Percentiles rank a stretch among this genome's conserved stretches.
These are phyloP conservation scores for Mus spretus DNA, from an alignment of 2,797 vertebrate genomes.

Conservation along the genomic window DNA sequence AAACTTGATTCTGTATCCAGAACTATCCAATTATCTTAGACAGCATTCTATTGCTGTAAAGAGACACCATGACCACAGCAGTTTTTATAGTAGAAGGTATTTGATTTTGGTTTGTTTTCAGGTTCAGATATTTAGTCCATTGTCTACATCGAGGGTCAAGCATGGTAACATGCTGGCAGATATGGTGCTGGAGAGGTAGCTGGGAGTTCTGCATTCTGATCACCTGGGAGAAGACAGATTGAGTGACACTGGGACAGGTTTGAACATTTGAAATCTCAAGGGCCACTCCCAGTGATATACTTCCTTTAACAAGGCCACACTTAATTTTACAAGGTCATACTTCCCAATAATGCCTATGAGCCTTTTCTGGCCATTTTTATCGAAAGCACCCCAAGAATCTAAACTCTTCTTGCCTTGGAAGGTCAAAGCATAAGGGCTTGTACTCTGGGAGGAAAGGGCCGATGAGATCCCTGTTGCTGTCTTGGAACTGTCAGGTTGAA, in stretches of 20 bases:
- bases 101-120: background rate
- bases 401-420: background rate
- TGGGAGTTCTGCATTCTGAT: background rate
- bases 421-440: background rate
- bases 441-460: background rate
- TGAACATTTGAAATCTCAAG: background rate
- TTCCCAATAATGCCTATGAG: background rate
- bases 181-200: background rate
- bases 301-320: background rate
- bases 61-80: background rate
- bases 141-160: background rate
- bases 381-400: background rate
- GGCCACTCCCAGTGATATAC: background rate
- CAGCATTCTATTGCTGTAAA: background rate
- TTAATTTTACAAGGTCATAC: background rate
- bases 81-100: background rate
- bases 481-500: background rate
- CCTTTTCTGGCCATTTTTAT: background rate
- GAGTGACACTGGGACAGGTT: background rate
- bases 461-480: background rate
- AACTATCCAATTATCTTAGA: background rate
- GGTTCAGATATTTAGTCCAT: no score
- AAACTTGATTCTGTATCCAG: background rate
- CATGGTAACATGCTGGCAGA: no score
- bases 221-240: background rate